Conservation (phyloP, 2,888 invertebrate genomes). For the Lomographa bimaculata region DNA sequence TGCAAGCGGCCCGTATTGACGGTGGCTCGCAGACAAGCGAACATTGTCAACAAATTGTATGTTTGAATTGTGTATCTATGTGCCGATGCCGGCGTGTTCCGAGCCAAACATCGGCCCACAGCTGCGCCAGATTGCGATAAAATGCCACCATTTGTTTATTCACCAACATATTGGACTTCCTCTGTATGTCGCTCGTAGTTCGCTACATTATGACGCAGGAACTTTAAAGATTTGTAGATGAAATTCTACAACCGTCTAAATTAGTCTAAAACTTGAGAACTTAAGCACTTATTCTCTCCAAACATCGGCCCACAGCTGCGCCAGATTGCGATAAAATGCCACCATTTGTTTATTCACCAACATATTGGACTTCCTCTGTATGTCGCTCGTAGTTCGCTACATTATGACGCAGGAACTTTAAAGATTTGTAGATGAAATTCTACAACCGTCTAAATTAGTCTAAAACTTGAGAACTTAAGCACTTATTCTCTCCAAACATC, state of each 20-base stretch:
- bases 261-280: too few relatives aligned
- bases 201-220: conserved; percentile 3
- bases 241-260: too few relatives aligned
- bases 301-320: conserved; percentile 35
- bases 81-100: too few relatives aligned
- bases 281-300: too few relatives aligned
- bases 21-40: conserved; percentile 30
- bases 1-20: conserved; percentile 29
- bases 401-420: conserved; percentile 3
- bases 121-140: conserved; percentile 42
- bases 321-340: conserved; percentile 40
- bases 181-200: conserved; percentile 20
- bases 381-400: conserved; percentile 14
- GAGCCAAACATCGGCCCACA: conserved; percentile 29
- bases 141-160: conserved; percentile 41
- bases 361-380: conserved; percentile 39
- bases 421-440: too few relatives aligned
- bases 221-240: too few relatives aligned
- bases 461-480: too few relatives aligned
- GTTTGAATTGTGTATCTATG: conserved; percentile 36
- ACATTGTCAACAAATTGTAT: conserved; percentile 45
- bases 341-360: conserved; percentile 41
- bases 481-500: too few relatives aligned
- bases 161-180: conserved; percentile 40
- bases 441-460: too few relatives aligned